These are phyloP conservation scores for Penaeus japonicus DNA, from an alignment of 1,140 invertebrate genomes.

Conservation along the genomic window DNA sequence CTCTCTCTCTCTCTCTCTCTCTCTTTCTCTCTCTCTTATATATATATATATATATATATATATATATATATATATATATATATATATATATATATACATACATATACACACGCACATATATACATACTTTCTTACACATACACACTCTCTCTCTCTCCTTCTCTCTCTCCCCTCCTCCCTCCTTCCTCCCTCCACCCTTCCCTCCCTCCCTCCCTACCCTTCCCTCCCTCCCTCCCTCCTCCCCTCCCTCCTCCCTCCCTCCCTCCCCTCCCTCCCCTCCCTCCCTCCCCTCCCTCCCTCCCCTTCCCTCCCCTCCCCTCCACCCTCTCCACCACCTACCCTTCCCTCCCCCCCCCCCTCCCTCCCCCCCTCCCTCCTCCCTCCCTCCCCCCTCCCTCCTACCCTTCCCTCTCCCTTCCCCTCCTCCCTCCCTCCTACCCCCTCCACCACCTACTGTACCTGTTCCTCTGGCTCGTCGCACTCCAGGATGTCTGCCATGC, in stretches of 20 bases:
- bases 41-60: too few species aligned
- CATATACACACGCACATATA: not conserved
- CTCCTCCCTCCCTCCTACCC: not conserved
- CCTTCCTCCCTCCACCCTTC: not conserved
- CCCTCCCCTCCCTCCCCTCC: not conserved
- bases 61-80: too few species aligned
- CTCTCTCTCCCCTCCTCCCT: too few species aligned
- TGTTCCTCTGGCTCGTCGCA: conserved; percentile 52
- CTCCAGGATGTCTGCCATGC: conserved; percentile 46
- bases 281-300: conserved; percentile 33
- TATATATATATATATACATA: not conserved
- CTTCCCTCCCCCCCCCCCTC: not conserved
- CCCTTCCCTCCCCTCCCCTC: not conserved
- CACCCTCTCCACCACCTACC: not conserved
- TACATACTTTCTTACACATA: not conserved
- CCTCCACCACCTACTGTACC: not conserved
- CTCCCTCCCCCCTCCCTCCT: too few species aligned
- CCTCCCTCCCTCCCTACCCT: not conserved
- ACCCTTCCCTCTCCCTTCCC: too few species aligned
- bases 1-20: too few species aligned
- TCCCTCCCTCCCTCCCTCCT: conserved; percentile 15
- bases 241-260: conserved; percentile 28
- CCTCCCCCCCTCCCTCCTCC: too few species aligned
- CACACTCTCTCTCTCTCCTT: not conserved
- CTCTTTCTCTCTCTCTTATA: too few species aligned